Conservation (phyloP, 2,113 vertebrate genomes). For the Parus major region DNA sequence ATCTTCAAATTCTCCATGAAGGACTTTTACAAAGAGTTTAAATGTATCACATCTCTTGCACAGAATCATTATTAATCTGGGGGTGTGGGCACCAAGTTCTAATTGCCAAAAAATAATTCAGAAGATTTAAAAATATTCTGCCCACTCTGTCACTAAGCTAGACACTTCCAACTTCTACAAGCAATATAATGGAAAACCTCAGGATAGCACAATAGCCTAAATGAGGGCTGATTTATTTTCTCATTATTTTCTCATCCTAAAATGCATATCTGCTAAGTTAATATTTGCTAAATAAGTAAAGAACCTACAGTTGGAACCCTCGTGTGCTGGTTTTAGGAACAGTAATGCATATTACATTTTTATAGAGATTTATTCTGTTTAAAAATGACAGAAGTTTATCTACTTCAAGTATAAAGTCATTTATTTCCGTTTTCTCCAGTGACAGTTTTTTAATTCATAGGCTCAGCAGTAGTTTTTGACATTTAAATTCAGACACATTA, state of each 20-base stretch:
- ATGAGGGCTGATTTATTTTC: neutral
- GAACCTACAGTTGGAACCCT: neutral
- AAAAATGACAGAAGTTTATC: neutral
- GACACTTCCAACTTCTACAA: neutral
- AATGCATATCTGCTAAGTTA: neutral
- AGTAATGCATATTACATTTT: neutral
- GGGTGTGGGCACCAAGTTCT: neutral
- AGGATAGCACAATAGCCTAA: neutral
- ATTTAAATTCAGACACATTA: neutral
- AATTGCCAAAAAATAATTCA: neutral
- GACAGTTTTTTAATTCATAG: neutral
- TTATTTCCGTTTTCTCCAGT: neutral
- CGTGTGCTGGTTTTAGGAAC: neutral
- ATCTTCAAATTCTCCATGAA: neutral
- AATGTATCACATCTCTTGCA: neutral
- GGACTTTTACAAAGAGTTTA: neutral
- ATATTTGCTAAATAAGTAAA: neutral
- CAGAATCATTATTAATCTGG: neutral
- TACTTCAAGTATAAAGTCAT: neutral
- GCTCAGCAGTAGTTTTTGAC: neutral
- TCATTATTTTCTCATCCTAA: neutral
- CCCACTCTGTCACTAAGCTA: neutral
- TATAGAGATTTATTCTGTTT: neutral
- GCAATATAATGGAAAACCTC: neutral
- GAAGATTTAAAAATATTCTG: neutral